Evolutionary conservation across 1,140 invertebrate species (phyloP), one percentile per base, ranked within the genome.

Genomic region (Archivesica marissinica): DNA sequence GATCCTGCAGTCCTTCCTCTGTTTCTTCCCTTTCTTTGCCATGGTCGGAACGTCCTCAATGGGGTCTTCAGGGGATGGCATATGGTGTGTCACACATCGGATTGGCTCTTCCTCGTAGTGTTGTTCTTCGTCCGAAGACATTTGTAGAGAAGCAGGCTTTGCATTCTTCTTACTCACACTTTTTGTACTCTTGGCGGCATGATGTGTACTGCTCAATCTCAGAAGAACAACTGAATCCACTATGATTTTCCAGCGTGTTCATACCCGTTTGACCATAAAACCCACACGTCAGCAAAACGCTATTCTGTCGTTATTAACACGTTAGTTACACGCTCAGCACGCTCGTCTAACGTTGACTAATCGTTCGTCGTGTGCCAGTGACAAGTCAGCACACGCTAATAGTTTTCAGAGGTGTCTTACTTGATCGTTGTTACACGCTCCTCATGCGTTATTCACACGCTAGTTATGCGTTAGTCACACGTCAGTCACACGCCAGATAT

Each of bases 1-100:
- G 77, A 79, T 79, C 77, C 61, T 79, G 77, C 77, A 79, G 47
- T 79, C 77, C 61, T 66, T 79, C 47, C 77, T 79, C 77, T 79
- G 77, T 59, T 79, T 79, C 77, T 79, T 79, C 77, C 77, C 77
- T 64, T 59, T 79, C 77, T 79, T 79, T 66, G 56, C 61, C 47
- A 79, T 79, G 77, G 77, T 79, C 77, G 54, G 56, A 79, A 3
- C 56, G 77, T 64, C 54, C 77, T 79, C 77, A 61, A 44, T 79
- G 54, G 77, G 77, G 70, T 52, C 50, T 74, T 74, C 70, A 74
- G 39, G 77, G 52, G 33, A 30, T 77, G 52, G 56, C 52, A 77
- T 54, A 77, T 77, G 50, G 75, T 77, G 56, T 79, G 77, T 79
- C 77, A 79, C 77, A 66, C 66, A 56, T 79, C 56, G 56, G 77